Conservation (phyloP, 2,113 vertebrate genomes). For the Triplophysa siluroides region DNA sequence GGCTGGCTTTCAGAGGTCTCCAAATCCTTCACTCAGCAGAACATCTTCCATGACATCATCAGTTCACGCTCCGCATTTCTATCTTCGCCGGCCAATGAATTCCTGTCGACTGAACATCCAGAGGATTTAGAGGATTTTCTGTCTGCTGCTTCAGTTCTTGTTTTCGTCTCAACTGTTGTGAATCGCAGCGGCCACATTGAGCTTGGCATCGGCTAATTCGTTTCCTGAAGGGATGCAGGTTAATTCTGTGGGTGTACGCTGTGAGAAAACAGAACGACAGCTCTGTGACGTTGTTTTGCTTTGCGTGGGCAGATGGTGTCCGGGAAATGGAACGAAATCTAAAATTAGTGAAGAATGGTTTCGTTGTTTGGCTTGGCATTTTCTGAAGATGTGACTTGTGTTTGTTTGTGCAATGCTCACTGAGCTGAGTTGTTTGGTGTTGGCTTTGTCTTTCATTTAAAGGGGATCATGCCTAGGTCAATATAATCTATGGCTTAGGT, state of each 20-base stretch:
- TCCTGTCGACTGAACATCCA: not conserved
- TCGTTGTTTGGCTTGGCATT: too few species aligned
- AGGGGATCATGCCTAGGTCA: too few species aligned
- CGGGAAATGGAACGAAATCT: not conserved
- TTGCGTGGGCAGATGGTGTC: not conserved
- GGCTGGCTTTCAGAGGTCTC: not conserved
- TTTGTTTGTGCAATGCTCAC: not conserved
- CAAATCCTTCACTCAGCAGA: slow-evolving; percentile 10
- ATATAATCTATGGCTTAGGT: too few species aligned
- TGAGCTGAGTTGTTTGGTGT: too few species aligned
- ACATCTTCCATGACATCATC: slow-evolving; percentile 35
- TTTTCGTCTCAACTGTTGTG: not conserved
- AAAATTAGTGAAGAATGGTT: too few species aligned
- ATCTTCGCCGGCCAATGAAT: not conserved
- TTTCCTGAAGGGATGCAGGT: slow-evolving; percentile 31
- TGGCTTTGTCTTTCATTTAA: too few species aligned
- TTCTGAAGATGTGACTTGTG: not conserved
- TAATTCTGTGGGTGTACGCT: not conserved
- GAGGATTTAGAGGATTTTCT: not conserved
- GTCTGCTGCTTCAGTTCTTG: not conserved
- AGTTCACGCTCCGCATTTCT: not conserved
- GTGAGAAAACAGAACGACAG: not conserved
- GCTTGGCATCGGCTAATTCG: not conserved
- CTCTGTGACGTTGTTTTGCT: slow-evolving; percentile 10
- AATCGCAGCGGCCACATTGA: not conserved